Conservation (phyloP, 2,113 vertebrate genomes). For the Eubucco bourcierii region DNA sequence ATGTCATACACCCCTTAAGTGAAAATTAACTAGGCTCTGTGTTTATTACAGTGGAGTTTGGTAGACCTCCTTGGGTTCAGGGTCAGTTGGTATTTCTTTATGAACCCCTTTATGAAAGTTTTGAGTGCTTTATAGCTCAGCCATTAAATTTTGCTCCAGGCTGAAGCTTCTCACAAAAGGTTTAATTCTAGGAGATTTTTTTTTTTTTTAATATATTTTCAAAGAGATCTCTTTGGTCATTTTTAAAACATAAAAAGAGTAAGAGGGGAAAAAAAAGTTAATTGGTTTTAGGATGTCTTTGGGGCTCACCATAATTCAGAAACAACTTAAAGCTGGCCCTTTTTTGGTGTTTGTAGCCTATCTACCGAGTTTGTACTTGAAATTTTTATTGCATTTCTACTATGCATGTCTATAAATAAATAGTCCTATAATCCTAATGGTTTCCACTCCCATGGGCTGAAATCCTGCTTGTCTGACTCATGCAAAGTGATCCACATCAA, state of each 20-base stretch:
- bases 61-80: conserved; percentile 42
- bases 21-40: conserved; percentile 31
- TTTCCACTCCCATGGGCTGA: background rate
- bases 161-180: conserved; percentile 54
- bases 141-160: conserved; percentile 57
- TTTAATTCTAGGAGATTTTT: conserved; percentile 25
- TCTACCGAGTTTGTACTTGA: background rate
- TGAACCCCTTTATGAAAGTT: conserved; percentile 62
- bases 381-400: conserved; percentile 9
- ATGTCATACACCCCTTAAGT: conserved; percentile 27
- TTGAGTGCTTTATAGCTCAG: conserved; percentile 53
- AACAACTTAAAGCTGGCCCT: background rate
- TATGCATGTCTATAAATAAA: conserved; percentile 13
- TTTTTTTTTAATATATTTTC: conserved; percentile 31
- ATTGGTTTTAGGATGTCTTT: conserved; percentile 29
- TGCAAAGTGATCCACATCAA: background rate
- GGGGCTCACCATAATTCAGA: conserved; percentile 27
- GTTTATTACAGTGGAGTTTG: conserved; percentile 32
- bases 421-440: background rate
- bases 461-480: background rate
- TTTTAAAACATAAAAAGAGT: conserved; percentile 31
- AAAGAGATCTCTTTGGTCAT: conserved; percentile 34
- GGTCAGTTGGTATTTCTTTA: conserved; percentile 63
- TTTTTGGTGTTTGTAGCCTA: conserved; percentile 24
- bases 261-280: background rate